Percentiles rank a stretch among this genome's conserved stretches.
phyloP scores from a whole-genome alignment of 2,113 vertebrate species.

The Cololabis saira region DNA sequence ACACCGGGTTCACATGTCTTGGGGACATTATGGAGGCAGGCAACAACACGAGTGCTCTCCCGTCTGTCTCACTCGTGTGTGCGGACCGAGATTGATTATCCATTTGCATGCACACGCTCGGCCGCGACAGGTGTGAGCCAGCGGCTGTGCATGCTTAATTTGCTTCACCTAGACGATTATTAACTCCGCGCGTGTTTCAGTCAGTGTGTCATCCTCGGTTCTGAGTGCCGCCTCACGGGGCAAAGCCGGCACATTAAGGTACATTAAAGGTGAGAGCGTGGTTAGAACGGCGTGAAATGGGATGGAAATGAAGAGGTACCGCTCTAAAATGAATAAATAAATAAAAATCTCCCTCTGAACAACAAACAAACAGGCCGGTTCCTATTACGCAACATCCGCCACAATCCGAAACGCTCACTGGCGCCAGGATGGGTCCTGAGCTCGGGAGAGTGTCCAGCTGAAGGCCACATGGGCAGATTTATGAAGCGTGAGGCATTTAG shows the following conservation, averaged over 20 bases:
- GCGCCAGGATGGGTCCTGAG: constrained; percentile 36
- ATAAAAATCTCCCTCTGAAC: background rate
- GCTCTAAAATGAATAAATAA: constrained; percentile 35
- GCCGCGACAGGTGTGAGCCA: constrained; percentile 31
- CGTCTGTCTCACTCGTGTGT: constrained; percentile 4
- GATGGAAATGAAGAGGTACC: constrained; percentile 24
- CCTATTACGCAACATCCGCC: constrained; percentile 29
- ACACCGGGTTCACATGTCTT: too few relatives aligned
- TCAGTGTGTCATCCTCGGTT: constrained; percentile 46
- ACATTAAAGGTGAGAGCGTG: constrained; percentile 52
- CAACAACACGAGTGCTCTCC: background rate
- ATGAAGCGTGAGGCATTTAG: constrained; percentile 26
- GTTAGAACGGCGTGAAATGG: constrained; percentile 44
- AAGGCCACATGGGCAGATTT: constrained; percentile 40
- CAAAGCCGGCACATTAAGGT: constrained; percentile 45
- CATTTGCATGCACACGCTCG: constrained; percentile 23
- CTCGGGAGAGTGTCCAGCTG: constrained; percentile 30
- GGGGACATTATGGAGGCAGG: too few relatives aligned
- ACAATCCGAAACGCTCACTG: constrained; percentile 13
- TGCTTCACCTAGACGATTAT: constrained; percentile 44
- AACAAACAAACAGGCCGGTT: constrained; percentile 4
- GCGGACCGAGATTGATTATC: constrained; percentile 2
- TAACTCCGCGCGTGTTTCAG: constrained; percentile 25
- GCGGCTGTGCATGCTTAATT: constrained; percentile 34
- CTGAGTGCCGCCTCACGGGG: constrained; percentile 72